Base-by-base conservation (phyloP, 2,113 vertebrate genomes). In the Plecotus auritus region DNA sequence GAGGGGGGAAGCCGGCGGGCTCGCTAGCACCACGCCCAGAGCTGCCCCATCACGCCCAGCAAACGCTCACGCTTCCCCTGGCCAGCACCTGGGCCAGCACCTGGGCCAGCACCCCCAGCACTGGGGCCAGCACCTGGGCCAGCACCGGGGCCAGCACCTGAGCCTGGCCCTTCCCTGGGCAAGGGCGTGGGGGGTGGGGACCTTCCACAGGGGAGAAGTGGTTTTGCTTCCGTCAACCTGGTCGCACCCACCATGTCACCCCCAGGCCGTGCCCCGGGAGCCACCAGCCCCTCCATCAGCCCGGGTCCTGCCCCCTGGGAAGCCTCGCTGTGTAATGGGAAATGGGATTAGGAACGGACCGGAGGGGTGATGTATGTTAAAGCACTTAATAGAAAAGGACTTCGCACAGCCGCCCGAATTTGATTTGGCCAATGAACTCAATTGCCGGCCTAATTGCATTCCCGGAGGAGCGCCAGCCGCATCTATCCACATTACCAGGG, bases 341-440 rank as follows among this genome's bases (percentile, higher is more conserved):
- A 98, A 98, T 96, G 95, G 96, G 93, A 98, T 98, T 97, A 96
- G 97, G 96, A 17, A 89, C 93, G 93, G 97, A 91, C 96, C 70
- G 96, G 73, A 28, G 97, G 89, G 97, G 96, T 97, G 97, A 97
- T 97, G 96, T 91, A 96, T 95, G 96, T 98, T 97, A 97, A 98
- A 97, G 97, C 97, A 98, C 98, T 98, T 98, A 97, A 98, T 98
- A 97, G 72, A 97, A 98, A 98, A 97, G 97, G 97, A 97, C 97
- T 98, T 97, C 96, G 35, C 96, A 82, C 97, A 97, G 98, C 87
- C 97, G 97, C 94, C 97, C 97, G 97, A 97, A 98, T 98, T 96
- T 89, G 97, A 98, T 98, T 98, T 98, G 97, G 95, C 97, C 98
- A 95, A 97, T 98, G 97, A 98, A 98, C 97, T 98, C 98, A 92